These are phyloP conservation scores for Euclidia mi DNA, from an alignment of 2,888 invertebrate species.

Conservation along the genomic window DNA sequence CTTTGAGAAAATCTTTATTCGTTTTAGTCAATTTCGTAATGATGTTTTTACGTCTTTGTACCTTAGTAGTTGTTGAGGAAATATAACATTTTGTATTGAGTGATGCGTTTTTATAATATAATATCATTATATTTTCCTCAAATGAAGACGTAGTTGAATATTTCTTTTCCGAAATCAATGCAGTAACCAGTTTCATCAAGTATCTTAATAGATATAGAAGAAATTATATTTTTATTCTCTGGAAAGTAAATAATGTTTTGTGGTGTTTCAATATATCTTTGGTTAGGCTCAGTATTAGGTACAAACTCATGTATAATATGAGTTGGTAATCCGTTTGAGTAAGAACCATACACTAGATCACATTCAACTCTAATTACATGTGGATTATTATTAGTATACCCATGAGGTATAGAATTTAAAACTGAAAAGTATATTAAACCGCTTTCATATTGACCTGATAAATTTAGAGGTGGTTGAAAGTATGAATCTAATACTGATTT, in stretches of 20 bases:
- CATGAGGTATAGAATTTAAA: slow-evolving; percentile 11
- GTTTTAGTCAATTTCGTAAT: slow-evolving; percentile 28
- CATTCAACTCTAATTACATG: slow-evolving; percentile 20
- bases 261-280: slow-evolving; percentile 19
- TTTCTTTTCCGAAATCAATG: slow-evolving; percentile 21
- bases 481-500: slow-evolving; percentile 24
- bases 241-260: slow-evolving; percentile 33
- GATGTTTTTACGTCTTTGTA: slow-evolving; percentile 22
- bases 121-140: slow-evolving; percentile 9
- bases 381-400: slow-evolving; percentile 8
- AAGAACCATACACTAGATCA: slow-evolving; percentile 16
- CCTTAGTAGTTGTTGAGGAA: background rate
- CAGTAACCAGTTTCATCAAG: slow-evolving; percentile 19
- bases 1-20: slow-evolving; percentile 33
- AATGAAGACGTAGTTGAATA: slow-evolving; percentile 6
- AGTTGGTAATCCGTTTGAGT: slow-evolving; percentile 18
- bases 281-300: background rate
- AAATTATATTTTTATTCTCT: slow-evolving; percentile 22
- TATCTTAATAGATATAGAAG: slow-evolving; percentile 23
- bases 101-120: background rate
- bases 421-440: slow-evolving; percentile 16
- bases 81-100: background rate
- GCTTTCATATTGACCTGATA: slow-evolving; percentile 11
- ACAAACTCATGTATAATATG: slow-evolving; percentile 21
- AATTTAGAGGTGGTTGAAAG: slow-evolving; percentile 27